Evolutionary conservation across 2,797 vertebrate species (phyloP), one percentile per base, ranked within the genome.

Genomic region (Gymnoscopelus microlampas): DNA sequence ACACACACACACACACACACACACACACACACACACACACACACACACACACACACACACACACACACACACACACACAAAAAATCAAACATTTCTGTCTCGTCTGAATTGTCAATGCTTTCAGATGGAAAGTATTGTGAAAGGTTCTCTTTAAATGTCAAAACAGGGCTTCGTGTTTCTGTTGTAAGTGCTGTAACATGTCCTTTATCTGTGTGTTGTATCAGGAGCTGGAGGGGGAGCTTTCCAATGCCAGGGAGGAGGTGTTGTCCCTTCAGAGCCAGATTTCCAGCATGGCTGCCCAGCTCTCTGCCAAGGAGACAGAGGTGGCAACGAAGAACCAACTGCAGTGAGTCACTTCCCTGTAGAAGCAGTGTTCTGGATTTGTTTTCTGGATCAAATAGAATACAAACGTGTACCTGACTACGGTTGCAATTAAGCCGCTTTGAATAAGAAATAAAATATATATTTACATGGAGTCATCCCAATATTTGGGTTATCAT

Each of bases 221-320:
- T 57, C 71, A 94, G 93, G 81, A 89, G 65, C 69, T 93, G 76
- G 90, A 93, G 70, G 83, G 70, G 49, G 74, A 91, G 64, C 70
- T 91, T 35, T 76, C 83, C 63, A 82, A 14, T 11, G 70, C 82
- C 51, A 76, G 63, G 78, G 74, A 80, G 68, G 85, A 91, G 62
- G 47, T 90, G 66, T 80, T 83, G 32, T 74, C 69, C 19, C 56
- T 83, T 66, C 87, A 91, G 80, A 84, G 71, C 51, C 71, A 74
- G 64, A 78, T 48, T 19, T 66, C 72, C 63, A 80, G 65, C 66
- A 70, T 92, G 62, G 81, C 82, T 50, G 70, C 63, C 19, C 84
- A 90, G 75, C 78, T 93, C 12, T 82, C 86, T 39, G 59, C 85
- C 73, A 90, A 86, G 70, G 89, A 92, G 65, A 75, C 49, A 29